A percentile compares a stretch with the other conserved stretches of the same genome.
Conservation (phyloP, 2,888 invertebrate genomes). For the Drosophila niveifrons region DNA sequence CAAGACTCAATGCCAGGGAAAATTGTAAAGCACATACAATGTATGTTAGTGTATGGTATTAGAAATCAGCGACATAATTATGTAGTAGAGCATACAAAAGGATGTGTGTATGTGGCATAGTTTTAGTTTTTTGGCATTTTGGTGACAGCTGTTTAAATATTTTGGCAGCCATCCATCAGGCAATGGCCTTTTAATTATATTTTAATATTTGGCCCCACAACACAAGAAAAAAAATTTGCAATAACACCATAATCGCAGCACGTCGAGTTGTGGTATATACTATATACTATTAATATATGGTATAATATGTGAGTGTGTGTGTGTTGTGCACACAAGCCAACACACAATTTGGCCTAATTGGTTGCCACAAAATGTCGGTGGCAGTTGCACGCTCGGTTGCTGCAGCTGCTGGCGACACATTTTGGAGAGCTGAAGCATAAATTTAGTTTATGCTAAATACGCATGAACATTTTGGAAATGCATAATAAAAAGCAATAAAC, state of each 20-base stretch:
- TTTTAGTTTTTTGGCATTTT: not conserved
- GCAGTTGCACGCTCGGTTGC: slow-evolving; percentile 28
- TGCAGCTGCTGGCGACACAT: slow-evolving; percentile 50
- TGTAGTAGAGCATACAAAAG: not conserved
- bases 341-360: slow-evolving; percentile 71
- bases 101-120: not conserved
- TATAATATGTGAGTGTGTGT: not conserved
- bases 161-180: slow-evolving; percentile 20
- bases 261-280: not conserved
- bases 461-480: slow-evolving; percentile 54
- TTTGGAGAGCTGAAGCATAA: slow-evolving; percentile 49
- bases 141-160: slow-evolving; percentile 20
- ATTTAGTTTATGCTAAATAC: slow-evolving; percentile 58
- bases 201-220: slow-evolving; percentile 58
- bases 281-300: too few relatives aligned
- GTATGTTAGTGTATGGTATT: not conserved
- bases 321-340: slow-evolving; percentile 8
- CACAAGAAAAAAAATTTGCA: slow-evolving; percentile 25
- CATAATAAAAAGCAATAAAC: slow-evolving; percentile 53
- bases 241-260: slow-evolving; percentile 42
- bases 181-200: slow-evolving; percentile 67
- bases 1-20: slow-evolving; percentile 23
- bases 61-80: slow-evolving; percentile 11
- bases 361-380: slow-evolving; percentile 57
- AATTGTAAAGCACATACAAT: slow-evolving; percentile 23